Base-by-base conservation (phyloP, 2,888 invertebrate species). In the Trissolcus brochymenae region DNA sequence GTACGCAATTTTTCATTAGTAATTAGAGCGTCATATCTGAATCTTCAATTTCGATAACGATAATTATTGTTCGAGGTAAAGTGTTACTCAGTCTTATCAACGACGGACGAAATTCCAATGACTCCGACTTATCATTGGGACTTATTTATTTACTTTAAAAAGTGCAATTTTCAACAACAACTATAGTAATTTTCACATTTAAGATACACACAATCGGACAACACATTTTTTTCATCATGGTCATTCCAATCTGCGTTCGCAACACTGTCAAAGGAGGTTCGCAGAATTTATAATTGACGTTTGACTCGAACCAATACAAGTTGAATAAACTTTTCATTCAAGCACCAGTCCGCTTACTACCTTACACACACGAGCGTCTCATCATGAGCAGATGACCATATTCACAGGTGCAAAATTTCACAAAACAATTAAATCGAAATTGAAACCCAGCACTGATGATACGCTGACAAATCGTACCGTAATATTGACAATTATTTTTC, bases 231-330 rank as follows among this genome's bases (percentile, higher is more conserved):
- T 41, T 71, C 64, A 53, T 1, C 62, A 7, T 14, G n/a, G 2
- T 13, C 16, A 46, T n/a, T 29, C 19, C 50, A 1, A 21, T 40
- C n/a, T 56, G 29, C 43, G 1, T 4, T 29, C 6, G 40, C 19
- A 35, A 64, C 64, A 64, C 16, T 64, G 71, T 64, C 25, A 56
- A 49, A 25, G 54, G 49, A 64, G 59, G 49, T 65, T 59, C 59
- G 59, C 14, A 59, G 65, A 72, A 65, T 72, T 72, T 72, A 72
- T 65, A 65, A 65, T 65, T 54, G 54, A 54, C 72, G 51, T 46
- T 14, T 29, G 54, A 21, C 59, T 67, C 16, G 29, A n/a, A 13
- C 29, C 46, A 21, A 65, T 72, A 59, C 35, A 72, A 65, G 6
- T 72, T 72, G 65, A 72, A 72, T 72, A 29, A 56, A 60, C 49